Percentiles rank a stretch among this genome's conserved stretches.
Evolutionary conservation across 2,888 invertebrate species (phyloP).

Genomic region (Euplexia lucipara): DNA sequence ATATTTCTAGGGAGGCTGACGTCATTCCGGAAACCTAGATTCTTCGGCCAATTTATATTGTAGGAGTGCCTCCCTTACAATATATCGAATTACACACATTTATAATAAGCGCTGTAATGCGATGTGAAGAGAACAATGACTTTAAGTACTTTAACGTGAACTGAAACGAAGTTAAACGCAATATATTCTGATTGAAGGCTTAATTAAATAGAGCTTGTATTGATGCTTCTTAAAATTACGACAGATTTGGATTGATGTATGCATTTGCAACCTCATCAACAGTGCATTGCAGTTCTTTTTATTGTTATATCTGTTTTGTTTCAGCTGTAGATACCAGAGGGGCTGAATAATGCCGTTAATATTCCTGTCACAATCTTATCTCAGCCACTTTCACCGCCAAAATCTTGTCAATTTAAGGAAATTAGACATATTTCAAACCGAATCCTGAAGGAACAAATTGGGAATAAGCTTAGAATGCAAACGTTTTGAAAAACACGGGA

Average conservation of each 20-base stretch:
- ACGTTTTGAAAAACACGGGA: no score
- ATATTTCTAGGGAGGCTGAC: slow-evolving; percentile 41
- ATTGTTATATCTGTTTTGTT: background rate
- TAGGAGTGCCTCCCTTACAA: slow-evolving; percentile 59
- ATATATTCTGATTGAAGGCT: no score
- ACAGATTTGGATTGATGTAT: background rate
- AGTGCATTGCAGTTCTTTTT: background rate
- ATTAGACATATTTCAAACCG: no score
- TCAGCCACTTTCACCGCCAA: no score
- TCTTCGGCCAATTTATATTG: slow-evolving; percentile 50
- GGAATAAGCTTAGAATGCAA: no score
- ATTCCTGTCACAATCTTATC: no score
- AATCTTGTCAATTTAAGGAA: no score
- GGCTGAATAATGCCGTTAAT: no score
- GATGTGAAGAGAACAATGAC: slow-evolving; percentile 46
- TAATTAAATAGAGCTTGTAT: background rate
- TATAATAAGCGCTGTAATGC: slow-evolving; percentile 18
- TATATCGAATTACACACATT: slow-evolving; percentile 49
- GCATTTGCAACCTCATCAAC: background rate
- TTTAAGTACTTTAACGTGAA: background rate
- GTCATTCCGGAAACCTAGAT: slow-evolving; percentile 65
- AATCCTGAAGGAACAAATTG: no score
- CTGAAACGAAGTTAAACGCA: slow-evolving; percentile 1
- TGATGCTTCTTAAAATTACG: background rate
- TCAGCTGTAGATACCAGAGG: background rate